phyloP scores from a whole-genome alignment of 2,888 invertebrate species.

The Deilephila elpenor region DNA sequence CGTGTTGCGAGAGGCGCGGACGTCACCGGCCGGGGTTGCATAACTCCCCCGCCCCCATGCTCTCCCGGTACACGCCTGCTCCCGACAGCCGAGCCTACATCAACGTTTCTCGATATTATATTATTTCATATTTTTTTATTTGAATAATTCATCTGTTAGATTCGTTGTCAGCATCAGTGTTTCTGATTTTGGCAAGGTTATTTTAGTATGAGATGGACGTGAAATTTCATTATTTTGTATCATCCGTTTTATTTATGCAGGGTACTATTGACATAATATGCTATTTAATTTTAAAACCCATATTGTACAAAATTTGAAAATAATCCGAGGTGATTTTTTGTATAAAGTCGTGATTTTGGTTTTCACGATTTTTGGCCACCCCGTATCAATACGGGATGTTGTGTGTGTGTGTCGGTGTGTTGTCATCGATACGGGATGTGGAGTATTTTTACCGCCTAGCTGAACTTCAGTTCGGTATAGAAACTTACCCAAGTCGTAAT shows the following conservation, averaged over 20 bases:
- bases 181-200: slow-evolving; percentile 22
- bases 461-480: neutral
- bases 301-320: too few relatives aligned
- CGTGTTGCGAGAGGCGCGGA: slow-evolving; percentile 25
- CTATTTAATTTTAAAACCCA: too few relatives aligned
- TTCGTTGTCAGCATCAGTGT: slow-evolving; percentile 16
- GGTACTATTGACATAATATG: too few relatives aligned
- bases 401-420: too few relatives aligned
- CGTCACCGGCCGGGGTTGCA: slow-evolving; percentile 36
- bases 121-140: slow-evolving; percentile 1
- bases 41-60: slow-evolving; percentile 46
- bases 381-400: too few relatives aligned
- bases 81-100: slow-evolving; percentile 48
- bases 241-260: neutral
- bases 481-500: too few relatives aligned
- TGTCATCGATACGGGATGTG: too few relatives aligned
- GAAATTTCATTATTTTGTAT: neutral
- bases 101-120: slow-evolving; percentile 1
- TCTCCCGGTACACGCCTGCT: slow-evolving; percentile 59
- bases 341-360: too few relatives aligned
- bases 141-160: neutral
- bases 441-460: too few relatives aligned
- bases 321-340: too few relatives aligned
- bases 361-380: too few relatives aligned
- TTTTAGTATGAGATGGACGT: neutral